Conservation (phyloP, 2,113 vertebrate genomes). For the Serilophus lunatus region DNA sequence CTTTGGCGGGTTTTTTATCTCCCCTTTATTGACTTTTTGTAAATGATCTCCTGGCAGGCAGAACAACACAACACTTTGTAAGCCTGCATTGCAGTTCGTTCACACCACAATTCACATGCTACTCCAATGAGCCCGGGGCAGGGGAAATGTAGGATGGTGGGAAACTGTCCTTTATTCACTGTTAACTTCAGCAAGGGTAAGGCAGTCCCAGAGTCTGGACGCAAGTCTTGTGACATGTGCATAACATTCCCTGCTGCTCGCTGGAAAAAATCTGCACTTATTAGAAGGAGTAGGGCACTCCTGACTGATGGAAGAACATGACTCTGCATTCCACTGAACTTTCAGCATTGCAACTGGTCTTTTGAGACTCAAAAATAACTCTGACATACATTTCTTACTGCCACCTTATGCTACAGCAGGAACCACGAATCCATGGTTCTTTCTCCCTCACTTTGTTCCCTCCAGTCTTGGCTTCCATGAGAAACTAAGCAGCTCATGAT, state of each 20-base stretch:
- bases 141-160: background rate
- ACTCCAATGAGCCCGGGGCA: background rate
- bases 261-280: background rate
- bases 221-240: constrained; percentile 15
- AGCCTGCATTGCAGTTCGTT: background rate
- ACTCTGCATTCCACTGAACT: constrained; percentile 39
- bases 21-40: background rate
- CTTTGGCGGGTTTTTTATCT: background rate
- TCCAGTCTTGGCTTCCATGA: background rate
- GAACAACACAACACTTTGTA: background rate
- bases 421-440: background rate
- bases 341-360: background rate
- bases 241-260: background rate
- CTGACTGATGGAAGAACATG: constrained; percentile 48
- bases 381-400: background rate
- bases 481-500: background rate
- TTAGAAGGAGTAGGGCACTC: constrained; percentile 6
- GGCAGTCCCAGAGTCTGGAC: background rate
- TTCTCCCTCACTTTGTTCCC: background rate
- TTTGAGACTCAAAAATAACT: background rate
- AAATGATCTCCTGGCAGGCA: background rate
- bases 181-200: background rate
- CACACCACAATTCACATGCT: background rate
- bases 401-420: background rate
- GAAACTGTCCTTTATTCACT: constrained; percentile 25